Conservation (phyloP, 1,140 invertebrate species). For the Euura saliciscinereae region DNA sequence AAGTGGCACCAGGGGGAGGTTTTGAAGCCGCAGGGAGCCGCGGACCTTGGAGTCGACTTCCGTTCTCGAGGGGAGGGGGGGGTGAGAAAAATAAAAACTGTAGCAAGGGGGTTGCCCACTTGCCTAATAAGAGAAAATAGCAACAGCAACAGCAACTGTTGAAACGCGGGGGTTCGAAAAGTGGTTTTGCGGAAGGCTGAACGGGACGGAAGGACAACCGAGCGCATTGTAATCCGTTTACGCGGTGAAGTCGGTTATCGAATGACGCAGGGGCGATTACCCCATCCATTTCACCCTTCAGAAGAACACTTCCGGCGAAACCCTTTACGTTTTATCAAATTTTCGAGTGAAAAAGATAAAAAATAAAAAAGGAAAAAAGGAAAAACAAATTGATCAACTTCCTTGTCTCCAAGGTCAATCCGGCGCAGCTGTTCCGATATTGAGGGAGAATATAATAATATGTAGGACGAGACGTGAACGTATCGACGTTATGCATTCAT, state of each 20-base stretch:
- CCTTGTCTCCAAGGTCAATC: no score
- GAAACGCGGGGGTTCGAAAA: slow-evolving; percentile 2
- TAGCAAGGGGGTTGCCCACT: slow-evolving; percentile 1
- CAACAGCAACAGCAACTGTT: background rate
- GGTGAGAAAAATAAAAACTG: background rate
- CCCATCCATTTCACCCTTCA: background rate
- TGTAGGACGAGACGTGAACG: no score
- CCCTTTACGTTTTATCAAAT: no score
- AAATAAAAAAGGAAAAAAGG: slow-evolving; percentile 9
- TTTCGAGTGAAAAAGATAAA: no score
- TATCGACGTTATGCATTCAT: no score
- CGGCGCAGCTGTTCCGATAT: no score
- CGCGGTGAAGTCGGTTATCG: slow-evolving; percentile 3
- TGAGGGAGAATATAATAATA: no score
- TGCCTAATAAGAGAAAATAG: slow-evolving; percentile 24
- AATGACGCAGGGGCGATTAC: slow-evolving; percentile 3
- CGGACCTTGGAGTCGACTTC: slow-evolving; percentile 41
- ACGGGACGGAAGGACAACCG: slow-evolving; percentile 14
- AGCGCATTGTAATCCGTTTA: slow-evolving; percentile 6
- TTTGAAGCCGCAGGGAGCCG: slow-evolving; percentile 29
- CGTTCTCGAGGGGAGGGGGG: slow-evolving; percentile 23
- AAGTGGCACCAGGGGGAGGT: slow-evolving; percentile 43
- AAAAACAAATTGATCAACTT: background rate
- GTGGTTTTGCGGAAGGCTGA: slow-evolving; percentile 1
- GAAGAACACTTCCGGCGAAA: background rate